phyloP scores from a whole-genome alignment of 2,888 invertebrate genomes.

The Escarpia spicata region DNA sequence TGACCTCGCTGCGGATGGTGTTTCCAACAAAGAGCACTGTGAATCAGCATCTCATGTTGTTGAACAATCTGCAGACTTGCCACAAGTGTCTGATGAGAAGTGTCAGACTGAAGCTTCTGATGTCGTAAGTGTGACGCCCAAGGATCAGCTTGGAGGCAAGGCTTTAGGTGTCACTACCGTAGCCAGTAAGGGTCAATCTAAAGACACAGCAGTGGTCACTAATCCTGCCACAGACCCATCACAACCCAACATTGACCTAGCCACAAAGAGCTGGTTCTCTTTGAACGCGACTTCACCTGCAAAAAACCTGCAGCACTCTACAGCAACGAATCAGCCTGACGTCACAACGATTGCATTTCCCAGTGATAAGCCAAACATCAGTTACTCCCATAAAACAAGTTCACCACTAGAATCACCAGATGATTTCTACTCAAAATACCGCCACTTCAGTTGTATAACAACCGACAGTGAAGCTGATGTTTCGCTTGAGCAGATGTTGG shows the following conservation, averaged over 20 bases:
- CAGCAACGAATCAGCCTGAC: background rate
- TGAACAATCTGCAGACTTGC: background rate
- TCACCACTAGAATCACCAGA: conserved; percentile 34
- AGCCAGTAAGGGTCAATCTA: background rate
- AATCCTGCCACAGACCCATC: background rate
- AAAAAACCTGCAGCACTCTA: background rate
- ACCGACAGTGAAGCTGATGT: background rate
- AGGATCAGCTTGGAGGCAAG: background rate
- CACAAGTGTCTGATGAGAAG: background rate
- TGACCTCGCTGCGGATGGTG: background rate
- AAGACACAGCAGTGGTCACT: background rate
- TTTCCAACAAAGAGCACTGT: background rate
- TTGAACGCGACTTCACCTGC: background rate
- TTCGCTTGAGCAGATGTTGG: conserved; percentile 29
- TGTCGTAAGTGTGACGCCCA: background rate
- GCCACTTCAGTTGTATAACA: conserved; percentile 21
- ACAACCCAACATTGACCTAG: background rate
- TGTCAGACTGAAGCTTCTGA: background rate
- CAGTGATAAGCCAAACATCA: background rate
- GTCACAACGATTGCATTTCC: background rate
- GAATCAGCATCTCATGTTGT: background rate
- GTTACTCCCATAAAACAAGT: background rate
- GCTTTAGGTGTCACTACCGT: background rate
- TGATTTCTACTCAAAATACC: conserved; percentile 47
- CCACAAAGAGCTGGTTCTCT: background rate